These are phyloP conservation scores for Oligia latruncula DNA, from an alignment of 2,888 invertebrate genomes.

Conservation along the genomic window DNA sequence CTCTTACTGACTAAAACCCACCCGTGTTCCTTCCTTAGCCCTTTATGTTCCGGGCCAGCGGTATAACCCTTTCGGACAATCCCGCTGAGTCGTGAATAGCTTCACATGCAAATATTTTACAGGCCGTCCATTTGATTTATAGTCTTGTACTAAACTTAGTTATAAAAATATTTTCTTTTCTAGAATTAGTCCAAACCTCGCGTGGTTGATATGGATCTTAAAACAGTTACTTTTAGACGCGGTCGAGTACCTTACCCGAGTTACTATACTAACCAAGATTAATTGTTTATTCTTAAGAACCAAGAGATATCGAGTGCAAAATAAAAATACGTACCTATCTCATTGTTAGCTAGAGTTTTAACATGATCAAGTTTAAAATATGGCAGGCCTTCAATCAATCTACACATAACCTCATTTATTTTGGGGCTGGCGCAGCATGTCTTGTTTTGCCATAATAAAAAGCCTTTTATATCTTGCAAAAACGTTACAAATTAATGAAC, in stretches of 20 bases:
- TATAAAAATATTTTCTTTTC: not conserved
- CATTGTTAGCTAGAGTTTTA: not conserved
- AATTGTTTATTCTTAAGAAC: not conserved
- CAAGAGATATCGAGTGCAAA: not conserved
- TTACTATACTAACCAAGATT: not conserved
- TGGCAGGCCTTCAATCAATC: not conserved
- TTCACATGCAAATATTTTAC: not conserved
- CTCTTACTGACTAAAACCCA: no score
- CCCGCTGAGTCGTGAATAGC: not conserved
- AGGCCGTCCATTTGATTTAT: not conserved
- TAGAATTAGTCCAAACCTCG: not conserved
- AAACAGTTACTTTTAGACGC: not conserved
- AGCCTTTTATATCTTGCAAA: no score
- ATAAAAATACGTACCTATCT: not conserved
- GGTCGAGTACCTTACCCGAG: not conserved
- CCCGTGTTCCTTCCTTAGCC: no score
- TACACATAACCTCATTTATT: not conserved
- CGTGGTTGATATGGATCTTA: constrained; percentile 1
- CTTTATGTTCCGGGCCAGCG: no score
- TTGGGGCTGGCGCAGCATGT: not conserved
- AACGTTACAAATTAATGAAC: no score
- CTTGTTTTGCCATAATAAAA: not conserved
- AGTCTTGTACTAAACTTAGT: not conserved
- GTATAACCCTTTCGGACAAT: no score
- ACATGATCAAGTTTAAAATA: not conserved